Base-by-base conservation (phyloP, 2,113 vertebrate genomes). In the Theristicus caerulescens region DNA sequence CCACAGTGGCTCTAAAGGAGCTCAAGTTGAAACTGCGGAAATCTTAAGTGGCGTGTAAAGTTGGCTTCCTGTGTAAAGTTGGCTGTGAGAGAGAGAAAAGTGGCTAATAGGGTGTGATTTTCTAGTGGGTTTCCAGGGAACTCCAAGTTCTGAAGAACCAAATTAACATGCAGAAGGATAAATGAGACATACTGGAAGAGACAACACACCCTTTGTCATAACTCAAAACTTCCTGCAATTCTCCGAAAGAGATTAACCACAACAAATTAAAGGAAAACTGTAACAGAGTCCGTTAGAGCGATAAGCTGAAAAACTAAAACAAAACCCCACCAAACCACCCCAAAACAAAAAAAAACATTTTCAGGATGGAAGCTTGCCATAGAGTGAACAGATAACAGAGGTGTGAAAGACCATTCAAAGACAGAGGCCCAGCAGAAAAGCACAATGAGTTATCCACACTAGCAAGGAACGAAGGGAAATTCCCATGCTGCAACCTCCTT, bases 231-330 rank as follows among this genome's bases (percentile, higher is more conserved):
- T 89, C 32, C 67, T 72, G 49, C 31, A 66, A 14, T 31, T 83
- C n/a, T 95, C 77, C 51, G 76, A 73, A 80, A 70, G 58, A 49
- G 4, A 78, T 20, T 77, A 95, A 86, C 51, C 47, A 74, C 51
- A 94, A 71, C 15, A 93, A 66, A 78, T 42, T 8, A 51, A 86
- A 64, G 9, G 29, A 86, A 86, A 94, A 54, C 6, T 0, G 0
- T 66, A 88, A 79, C 10, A 72, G 34, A 81, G 9, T 57, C 46
- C 1, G 0, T 90, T 40, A 92, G 18, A 65, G 18, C 13, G 32
- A 55, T 62, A 78, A 74, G 4, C 8, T 70, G 55, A 81, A 91
- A 88, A 81, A 61, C 4, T 2, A 71, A 51, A 31, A 51, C 32
- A 62, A 58, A 10, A 2, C 1, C 10, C 11, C 12, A 42, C 19